A percentile compares a stretch with the other conserved stretches of the same genome.
phyloP scores from a whole-genome alignment of 2,113 vertebrate genomes.

The Aptenodytes forsteri region DNA sequence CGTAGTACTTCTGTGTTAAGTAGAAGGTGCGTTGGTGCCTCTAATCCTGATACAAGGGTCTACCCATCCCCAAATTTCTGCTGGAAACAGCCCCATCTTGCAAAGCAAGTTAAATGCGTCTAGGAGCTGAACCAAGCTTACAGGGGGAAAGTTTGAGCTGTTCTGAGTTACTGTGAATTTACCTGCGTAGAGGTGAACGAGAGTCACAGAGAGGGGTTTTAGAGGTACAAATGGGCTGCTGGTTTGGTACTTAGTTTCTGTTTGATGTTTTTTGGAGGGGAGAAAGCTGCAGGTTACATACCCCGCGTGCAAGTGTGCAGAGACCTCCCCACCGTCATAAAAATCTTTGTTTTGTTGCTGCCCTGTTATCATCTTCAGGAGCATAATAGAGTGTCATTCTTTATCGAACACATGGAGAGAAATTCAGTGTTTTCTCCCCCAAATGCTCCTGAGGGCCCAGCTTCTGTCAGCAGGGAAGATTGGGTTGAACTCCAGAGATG shows the following conservation, averaged over 20 bases:
- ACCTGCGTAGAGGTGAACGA: accelerated
- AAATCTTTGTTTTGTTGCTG: background rate
- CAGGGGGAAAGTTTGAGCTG: background rate
- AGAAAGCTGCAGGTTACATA: background rate
- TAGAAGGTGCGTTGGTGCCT: background rate
- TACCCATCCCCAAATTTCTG: background rate
- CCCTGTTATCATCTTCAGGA: background rate
- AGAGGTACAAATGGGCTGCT: accelerated
- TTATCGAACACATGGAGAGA: background rate
- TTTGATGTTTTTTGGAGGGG: background rate
- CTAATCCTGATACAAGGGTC: background rate
- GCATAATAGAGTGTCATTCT: background rate
- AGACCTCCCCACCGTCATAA: background rate
- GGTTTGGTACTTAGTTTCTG: background rate
- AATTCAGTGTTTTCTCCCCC: background rate
- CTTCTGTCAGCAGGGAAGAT: background rate
- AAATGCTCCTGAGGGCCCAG: background rate
- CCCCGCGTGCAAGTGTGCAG: accelerated
- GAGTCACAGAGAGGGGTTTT: background rate
- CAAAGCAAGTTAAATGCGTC: background rate
- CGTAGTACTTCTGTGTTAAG: background rate
- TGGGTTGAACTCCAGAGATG: background rate
- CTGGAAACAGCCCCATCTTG: background rate
- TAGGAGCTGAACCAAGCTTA: background rate
- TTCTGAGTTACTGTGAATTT: background rate